Evolutionary conservation across 2,113 vertebrate genomes (phyloP).

Genomic region (Cyprinodon variegatus): DNA sequence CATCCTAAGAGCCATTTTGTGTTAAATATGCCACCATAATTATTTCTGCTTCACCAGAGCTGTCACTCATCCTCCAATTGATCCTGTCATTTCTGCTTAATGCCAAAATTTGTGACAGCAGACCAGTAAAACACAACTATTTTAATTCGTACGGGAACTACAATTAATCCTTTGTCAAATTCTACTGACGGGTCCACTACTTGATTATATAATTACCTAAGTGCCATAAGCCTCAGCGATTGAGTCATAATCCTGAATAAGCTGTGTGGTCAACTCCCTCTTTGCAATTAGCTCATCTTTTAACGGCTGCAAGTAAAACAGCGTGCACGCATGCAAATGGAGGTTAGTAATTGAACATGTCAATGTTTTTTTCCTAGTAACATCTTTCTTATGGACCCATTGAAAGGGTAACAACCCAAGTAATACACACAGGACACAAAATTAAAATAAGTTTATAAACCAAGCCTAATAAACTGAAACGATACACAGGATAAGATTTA

Average conservation of each 20-base stretch:
- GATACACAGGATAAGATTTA: neutral
- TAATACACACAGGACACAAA: neutral
- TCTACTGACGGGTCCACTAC: slow-evolving; percentile 77
- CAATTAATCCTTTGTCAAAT: slow-evolving; percentile 78
- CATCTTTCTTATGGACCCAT: neutral
- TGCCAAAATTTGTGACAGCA: slow-evolving; percentile 36
- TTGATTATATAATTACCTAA: slow-evolving; percentile 82
- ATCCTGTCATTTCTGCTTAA: slow-evolving; percentile 59
- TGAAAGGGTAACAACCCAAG: neutral
- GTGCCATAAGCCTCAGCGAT: slow-evolving; percentile 74
- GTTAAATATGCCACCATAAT: slow-evolving; percentile 58
- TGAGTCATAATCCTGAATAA: slow-evolving; percentile 80
- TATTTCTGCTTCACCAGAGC: slow-evolving; percentile 60
- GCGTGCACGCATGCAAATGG: slow-evolving; percentile 46
- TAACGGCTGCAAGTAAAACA: slow-evolving; percentile 44
- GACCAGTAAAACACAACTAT: slow-evolving; percentile 61
- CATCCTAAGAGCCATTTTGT: slow-evolving; percentile 19
- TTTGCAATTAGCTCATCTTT: slow-evolving; percentile 59
- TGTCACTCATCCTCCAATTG: slow-evolving; percentile 68
- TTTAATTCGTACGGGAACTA: slow-evolving; percentile 66
- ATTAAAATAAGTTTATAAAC: neutral
- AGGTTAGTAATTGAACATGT: neutral
- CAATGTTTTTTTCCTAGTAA: neutral
- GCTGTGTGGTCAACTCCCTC: slow-evolving; percentile 66
- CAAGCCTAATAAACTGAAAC: neutral